phyloP scores from a whole-genome alignment of 2,888 invertebrate genomes.

The Phortica okadai region DNA sequence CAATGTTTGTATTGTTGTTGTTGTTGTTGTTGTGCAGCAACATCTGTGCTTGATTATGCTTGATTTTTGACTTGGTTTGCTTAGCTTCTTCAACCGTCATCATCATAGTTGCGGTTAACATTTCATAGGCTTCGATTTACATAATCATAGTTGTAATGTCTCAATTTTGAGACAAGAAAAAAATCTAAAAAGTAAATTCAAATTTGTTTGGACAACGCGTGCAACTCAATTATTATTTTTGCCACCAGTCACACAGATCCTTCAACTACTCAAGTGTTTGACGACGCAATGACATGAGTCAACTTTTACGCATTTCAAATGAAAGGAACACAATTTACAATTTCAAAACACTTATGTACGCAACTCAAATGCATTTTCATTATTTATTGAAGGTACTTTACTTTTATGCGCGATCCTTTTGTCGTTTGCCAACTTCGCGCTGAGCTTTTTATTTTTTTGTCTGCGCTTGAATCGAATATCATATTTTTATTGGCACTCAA shows the following conservation, averaged over 20 bases:
- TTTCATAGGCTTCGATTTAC: constrained; percentile 57
- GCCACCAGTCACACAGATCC: neutral
- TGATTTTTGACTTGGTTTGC: constrained; percentile 5
- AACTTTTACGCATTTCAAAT: no score
- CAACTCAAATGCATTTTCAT: neutral
- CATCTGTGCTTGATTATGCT: constrained; percentile 57
- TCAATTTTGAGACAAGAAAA: neutral
- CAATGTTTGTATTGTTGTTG: constrained; percentile 10
- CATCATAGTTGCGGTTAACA: constrained; percentile 30
- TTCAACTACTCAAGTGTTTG: no score
- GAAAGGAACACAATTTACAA: no score
- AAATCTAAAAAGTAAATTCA: no score
- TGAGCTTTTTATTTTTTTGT: no score
- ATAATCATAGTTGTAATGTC: constrained; percentile 56
- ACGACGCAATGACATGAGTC: no score
- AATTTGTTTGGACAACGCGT: no score
- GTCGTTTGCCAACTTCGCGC: constrained; percentile 30
- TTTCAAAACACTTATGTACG: no score
- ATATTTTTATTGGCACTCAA: constrained; percentile 27
- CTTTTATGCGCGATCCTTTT: constrained; percentile 39
- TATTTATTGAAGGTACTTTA: constrained; percentile 44
- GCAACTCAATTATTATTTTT: neutral
- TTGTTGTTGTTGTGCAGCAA: constrained; percentile 45
- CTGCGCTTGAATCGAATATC: neutral
- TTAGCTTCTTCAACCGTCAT: neutral